Evolutionary conservation across 2,888 invertebrate species (phyloP), one percentile per base, ranked within the genome.

Genomic region (Chrysina gloriosa): DNA sequence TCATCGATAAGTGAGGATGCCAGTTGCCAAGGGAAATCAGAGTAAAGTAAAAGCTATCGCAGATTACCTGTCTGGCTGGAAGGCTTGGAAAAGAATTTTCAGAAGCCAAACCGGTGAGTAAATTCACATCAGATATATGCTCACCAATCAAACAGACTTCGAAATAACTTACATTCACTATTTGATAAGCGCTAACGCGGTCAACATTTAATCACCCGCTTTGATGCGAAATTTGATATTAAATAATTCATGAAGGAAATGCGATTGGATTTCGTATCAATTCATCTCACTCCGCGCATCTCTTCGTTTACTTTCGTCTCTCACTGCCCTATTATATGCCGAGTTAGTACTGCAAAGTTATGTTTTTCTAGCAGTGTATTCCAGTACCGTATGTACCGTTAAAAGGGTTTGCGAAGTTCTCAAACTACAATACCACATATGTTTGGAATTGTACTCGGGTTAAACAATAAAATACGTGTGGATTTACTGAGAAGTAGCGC

Each of bases 171-270:
- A 67, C 58, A 50, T 65, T 67, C 67, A 67, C 56, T 69, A 72
- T 70, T 72, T 68, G 71, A 71, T 72, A 68, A 69, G 27, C 65
- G 27, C 69, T 71, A 71, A 69, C 61, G 67, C 69, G 69, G 69
- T 71, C 69, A 69, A 67, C 71, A 69, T 70, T 61, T 73, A 72
- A 71, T 71, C 67, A 71, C 67, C 69, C 70, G 42, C 63, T 65
- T 61, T 50, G 61, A 61, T 65, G 39, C 50, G 25, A 42, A 39
- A 50, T 61, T 65, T 14, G 19, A 21, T 29, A 36, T n/a, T 69
- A 61, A 69, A 69, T 65, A 61, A 69, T 69, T 69, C 61, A 69
- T 39, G 48, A 42, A 39, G 39, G 21, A 63, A 47, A 45, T 58
- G 31, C 63, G 42, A 58, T 58, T 68, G 58, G 65, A 61, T 68